phyloP scores from a whole-genome alignment of 2,113 vertebrate species.

The Chinchilla lanigera region DNA sequence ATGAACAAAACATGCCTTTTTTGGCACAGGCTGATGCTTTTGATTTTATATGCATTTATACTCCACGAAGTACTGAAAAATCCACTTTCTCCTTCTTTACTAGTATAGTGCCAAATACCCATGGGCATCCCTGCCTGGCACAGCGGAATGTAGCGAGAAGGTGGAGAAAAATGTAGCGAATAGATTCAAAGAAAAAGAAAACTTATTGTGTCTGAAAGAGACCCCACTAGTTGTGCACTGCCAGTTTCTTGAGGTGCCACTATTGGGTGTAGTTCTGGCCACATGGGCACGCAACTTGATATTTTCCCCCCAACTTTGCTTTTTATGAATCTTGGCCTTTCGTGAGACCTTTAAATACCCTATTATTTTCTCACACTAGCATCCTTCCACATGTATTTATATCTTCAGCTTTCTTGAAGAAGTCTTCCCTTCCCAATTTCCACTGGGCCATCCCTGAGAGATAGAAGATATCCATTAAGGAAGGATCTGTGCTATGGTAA shows the following conservation, averaged over 20 bases:
- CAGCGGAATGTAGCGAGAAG: slow-evolving; percentile 1
- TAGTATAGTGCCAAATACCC: slow-evolving; percentile 28
- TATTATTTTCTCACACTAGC: neutral
- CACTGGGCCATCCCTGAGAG: neutral
- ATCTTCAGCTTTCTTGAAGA: neutral
- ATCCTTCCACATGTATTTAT: neutral
- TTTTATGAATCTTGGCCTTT: neutral
- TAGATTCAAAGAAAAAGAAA: neutral
- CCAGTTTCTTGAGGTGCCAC: neutral
- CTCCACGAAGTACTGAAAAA: neutral
- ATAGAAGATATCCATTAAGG: neutral
- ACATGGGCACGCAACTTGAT: neutral
- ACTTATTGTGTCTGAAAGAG: neutral
- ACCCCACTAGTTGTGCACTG: neutral
- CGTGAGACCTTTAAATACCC: neutral
- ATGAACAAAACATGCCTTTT: neutral
- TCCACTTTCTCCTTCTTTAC: slow-evolving; percentile 32
- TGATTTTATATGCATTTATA: slow-evolving; percentile 41
- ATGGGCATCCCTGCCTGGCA: neutral
- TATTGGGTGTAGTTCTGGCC: neutral
- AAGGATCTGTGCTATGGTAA: neutral
- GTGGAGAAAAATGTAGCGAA: neutral
- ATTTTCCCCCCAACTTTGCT: neutral
- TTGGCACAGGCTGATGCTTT: neutral
- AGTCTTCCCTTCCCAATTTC: neutral